Percentiles rank a stretch among this genome's conserved stretches.
These are phyloP conservation scores for Urocyon cinereoargenteus DNA, from an alignment of 2,797 vertebrate genomes.

Conservation along the genomic window DNA sequence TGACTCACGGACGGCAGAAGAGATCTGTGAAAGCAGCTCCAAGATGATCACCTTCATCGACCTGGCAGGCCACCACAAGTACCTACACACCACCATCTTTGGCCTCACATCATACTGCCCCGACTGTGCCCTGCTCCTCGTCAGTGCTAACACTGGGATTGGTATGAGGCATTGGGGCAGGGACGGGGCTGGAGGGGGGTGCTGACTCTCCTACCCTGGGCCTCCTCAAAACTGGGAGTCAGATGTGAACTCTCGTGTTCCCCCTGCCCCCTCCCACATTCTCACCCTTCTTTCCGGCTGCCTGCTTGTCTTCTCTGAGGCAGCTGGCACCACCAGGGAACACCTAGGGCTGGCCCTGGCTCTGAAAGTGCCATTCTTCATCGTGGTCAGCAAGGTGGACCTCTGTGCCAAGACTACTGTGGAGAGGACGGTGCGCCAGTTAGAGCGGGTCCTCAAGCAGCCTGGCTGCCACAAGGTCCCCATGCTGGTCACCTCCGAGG, in stretches of 20 bases:
- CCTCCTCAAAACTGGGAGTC: not conserved
- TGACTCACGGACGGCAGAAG: conserved; percentile 96
- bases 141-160: conserved; percentile 98
- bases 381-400: conserved; percentile 98
- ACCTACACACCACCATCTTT: conserved; percentile 98
- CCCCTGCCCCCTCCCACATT: not conserved
- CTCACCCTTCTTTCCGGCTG: conserved; percentile 31
- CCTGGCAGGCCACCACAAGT: conserved; percentile 98
- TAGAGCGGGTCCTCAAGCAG: conserved; percentile 96
- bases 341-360: conserved; percentile 98
- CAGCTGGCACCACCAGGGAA: conserved; percentile 97
- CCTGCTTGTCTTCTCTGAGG: conserved; percentile 74
- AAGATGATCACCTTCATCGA: conserved; percentile 99
- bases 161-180: conserved; percentile 88
- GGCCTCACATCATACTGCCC: conserved; percentile 98
- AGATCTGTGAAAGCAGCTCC: conserved; percentile 98
- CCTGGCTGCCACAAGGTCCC: conserved; percentile 98
- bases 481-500: conserved; percentile 92
- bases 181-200: not conserved
- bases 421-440: conserved; percentile 96
- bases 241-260: not conserved
- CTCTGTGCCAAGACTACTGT: conserved; percentile 93
- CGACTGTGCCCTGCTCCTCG: conserved; percentile 97
- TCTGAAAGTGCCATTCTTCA: conserved; percentile 98
- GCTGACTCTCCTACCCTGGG: not conserved